These are phyloP conservation scores for Scolopax rusticola DNA, from an alignment of 2,797 vertebrate species.

Conservation along the genomic window DNA sequence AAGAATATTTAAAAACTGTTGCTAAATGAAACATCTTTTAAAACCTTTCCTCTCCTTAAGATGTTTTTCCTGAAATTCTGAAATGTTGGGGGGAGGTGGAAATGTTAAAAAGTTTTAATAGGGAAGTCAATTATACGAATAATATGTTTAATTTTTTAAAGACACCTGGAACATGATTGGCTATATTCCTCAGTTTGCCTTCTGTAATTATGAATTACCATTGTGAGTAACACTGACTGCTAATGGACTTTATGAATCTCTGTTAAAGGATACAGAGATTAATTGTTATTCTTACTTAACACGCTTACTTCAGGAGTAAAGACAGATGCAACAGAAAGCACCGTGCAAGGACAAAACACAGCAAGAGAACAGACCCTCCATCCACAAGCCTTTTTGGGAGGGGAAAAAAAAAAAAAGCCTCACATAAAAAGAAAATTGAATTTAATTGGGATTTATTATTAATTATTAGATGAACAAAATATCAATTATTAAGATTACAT, in stretches of 20 bases:
- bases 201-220: not conserved
- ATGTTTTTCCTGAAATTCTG: not conserved
- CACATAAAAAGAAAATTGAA: conserved; percentile 18
- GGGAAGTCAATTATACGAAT: not conserved
- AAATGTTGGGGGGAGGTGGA: not conserved
- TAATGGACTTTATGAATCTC: conserved; percentile 8
- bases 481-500: conserved; percentile 43
- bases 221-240: not conserved
- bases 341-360: conserved; percentile 4
- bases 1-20: not conserved
- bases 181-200: not conserved
- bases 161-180: not conserved
- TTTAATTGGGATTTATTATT: conserved; percentile 36
- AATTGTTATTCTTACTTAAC: conserved; percentile 5
- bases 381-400: not conserved
- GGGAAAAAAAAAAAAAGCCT: not conserved
- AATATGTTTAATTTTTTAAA: not conserved
- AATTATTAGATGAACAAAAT: conserved; percentile 40
- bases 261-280: conserved; percentile 6
- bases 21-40: not conserved
- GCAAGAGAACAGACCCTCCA: not conserved
- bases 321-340: not conserved
- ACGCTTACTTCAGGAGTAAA: not conserved
- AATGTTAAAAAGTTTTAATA: not conserved
- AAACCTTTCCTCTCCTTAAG: not conserved